Evolutionary conservation across 2,888 invertebrate genomes (phyloP).

Genomic region (Caenorhabditis uteleia): DNA sequence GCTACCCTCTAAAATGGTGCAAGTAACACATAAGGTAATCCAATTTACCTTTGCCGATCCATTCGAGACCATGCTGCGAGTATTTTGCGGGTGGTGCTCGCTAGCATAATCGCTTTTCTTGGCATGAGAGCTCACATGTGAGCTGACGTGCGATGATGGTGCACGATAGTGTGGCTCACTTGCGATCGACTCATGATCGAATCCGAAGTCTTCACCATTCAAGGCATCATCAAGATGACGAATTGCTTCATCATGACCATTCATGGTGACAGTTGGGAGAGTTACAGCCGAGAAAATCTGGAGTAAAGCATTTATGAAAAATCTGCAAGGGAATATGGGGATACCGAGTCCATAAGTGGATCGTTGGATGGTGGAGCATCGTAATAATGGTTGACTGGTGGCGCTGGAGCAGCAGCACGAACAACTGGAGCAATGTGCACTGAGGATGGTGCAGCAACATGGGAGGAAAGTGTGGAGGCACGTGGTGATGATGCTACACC

Average conservation of each 20-base stretch:
- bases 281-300: slow-evolving; percentile 43
- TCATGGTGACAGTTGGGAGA: slow-evolving; percentile 27
- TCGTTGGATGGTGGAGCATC: slow-evolving; percentile 22
- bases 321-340: neutral
- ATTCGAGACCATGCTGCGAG: slow-evolving; percentile 23
- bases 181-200: slow-evolving; percentile 35
- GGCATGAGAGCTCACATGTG: slow-evolving; percentile 20
- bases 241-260: slow-evolving; percentile 35
- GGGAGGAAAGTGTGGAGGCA: too few relatives aligned
- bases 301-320: neutral
- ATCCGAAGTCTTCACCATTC: slow-evolving; percentile 16
- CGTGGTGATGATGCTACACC: too few relatives aligned
- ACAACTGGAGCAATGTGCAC: slow-evolving; percentile 2
- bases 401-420: slow-evolving; percentile 15
- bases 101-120: slow-evolving; percentile 11
- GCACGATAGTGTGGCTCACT: slow-evolving; percentile 41
- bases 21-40: slow-evolving; percentile 4
- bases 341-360: slow-evolving; percentile 23
- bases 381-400: slow-evolving; percentile 22
- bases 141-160: slow-evolving; percentile 26
- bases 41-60: slow-evolving; percentile 24
- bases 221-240: slow-evolving; percentile 21
- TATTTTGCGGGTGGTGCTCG: slow-evolving; percentile 26
- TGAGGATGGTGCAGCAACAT: slow-evolving; percentile 13
- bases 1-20: slow-evolving; percentile 26